Base-by-base conservation (phyloP, 2,888 invertebrate species). In the Stenoptilia bipunctidactyla region DNA sequence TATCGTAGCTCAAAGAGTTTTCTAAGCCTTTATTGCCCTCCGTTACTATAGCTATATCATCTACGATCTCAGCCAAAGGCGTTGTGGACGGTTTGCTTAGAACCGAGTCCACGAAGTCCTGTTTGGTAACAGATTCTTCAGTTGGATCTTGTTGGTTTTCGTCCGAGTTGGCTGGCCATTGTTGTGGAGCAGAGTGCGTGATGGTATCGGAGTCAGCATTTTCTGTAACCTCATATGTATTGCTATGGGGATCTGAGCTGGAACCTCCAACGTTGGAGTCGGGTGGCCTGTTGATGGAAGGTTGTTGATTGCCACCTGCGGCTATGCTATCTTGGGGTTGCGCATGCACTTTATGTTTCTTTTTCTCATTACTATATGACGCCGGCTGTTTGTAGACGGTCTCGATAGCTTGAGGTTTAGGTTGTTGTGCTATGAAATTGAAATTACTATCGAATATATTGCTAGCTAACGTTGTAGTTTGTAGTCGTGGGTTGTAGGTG, bases 181-280 rank as follows among this genome's bases (percentile, higher is more conserved):
- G 66, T 10, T 71, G 68, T 5, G 73, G 66, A 27, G 64, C 52
- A 5, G 13, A 13, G 34, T 75, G 71, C 2, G 74, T 69, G 37
- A 58, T 46, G 35, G 66, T 63, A 20, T 79, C 75, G 12, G 69
- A 53, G 41, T 77, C 79, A 15, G 64, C 64, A 37, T 63, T 59
- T 56, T 85, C 85, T 4, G 75, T 74, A 1, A 85, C 85, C 56
- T 84, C 85, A 46, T 85, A 85, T 10, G 75, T 70, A 13, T 75
- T 66, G 20, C 20, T 8, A 44, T 55, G 55, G 50, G 55, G 54
- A 38, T 55, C 46, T 42, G 61, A 42, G 27, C 57, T 41, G 43
- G 60, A 52, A 12, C 53, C 52, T 9, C 52, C 53, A 13, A 51
- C 53, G 36, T 61, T 6, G 8, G 4, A 2, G 13, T 8, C 56